Evolutionary conservation across 2,113 vertebrate species (phyloP), one percentile per base, ranked within the genome.

Genomic region (human (Homo sapiens)): DNA sequence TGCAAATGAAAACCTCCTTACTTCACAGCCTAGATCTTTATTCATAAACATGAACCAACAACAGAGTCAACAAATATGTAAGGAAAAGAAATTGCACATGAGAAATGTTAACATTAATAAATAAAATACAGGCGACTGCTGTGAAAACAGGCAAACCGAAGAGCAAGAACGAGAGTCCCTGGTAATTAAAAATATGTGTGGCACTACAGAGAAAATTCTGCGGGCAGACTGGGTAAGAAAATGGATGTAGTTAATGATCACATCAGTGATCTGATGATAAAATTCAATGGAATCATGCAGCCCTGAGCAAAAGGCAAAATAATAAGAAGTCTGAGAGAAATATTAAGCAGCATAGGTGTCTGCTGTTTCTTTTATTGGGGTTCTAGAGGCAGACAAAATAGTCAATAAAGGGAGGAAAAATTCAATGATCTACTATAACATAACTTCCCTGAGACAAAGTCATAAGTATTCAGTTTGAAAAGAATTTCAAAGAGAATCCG

Each of bases 361-460:
- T 45, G 18, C 32, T 27, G 23, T 52, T 92, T 86, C 45, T 85
- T 81, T 95, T 27, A n/a, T 4, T 61, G 82, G 59, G 38, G 35
- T 92, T 86, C 72, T 72, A 80, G 38, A 83, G 40, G 27, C 88
- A 92, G 75, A 87, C 35, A 78, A 78, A 73, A 73, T 9, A 84
- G 64, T 75, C 8, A 93, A 61, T 78, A 35, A 45, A 68, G 22
- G 20, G 30, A 52, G 9, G 8, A 68, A 79, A 90, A 81, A 32
- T 68, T 57, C 25, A 79, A 20, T 82, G 76, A 61, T 27, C 45
- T 85, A 57, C 57, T 81, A 59, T 40, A 96, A 93, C 70, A 87
- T 90, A 61, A 95, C 79, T 90, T 87, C 48, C 70, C 55, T 18
- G n/a, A 61, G 61, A 94, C 20, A 88, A 89, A 95, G 48, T 45